A percentile compares a stretch with the other conserved stretches of the same genome.
These are phyloP conservation scores for Notarius lentiginosus DNA, from an alignment of 2,113 vertebrate species.

Conservation along the genomic window DNA sequence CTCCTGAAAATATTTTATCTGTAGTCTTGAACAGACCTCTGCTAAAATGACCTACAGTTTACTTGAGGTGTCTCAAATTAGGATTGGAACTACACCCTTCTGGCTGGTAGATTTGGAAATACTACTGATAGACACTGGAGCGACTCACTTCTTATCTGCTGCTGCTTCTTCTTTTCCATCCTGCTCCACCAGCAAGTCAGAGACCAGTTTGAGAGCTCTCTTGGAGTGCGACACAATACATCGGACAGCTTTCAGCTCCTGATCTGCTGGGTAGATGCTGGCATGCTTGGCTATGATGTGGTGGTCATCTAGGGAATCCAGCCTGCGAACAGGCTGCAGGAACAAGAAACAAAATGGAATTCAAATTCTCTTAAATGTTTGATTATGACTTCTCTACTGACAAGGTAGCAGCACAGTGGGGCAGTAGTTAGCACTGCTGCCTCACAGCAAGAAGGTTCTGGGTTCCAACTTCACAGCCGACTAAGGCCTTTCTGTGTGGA, in stretches of 20 bases:
- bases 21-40: neutral
- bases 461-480: no score
- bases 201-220: constrained; percentile 80
- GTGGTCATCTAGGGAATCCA: constrained; percentile 75
- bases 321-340: constrained; percentile 67
- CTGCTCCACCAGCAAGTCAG: constrained; percentile 73
- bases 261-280: constrained; percentile 79
- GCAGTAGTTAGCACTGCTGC: no score
- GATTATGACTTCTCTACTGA: neutral
- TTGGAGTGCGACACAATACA: constrained; percentile 78
- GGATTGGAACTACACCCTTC: neutral
- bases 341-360: neutral
- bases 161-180: constrained; percentile 48
- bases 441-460: no score
- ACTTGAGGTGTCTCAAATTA: neutral
- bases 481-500: no score
- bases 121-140: neutral
- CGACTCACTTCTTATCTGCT: constrained; percentile 64
- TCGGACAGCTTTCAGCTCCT: constrained; percentile 80
- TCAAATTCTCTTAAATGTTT: neutral
- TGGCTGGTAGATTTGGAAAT: neutral
- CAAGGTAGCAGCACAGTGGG: no score
- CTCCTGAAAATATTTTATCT: neutral
- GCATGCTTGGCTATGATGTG: constrained; percentile 81
- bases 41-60: neutral